Conservation (phyloP, 2,797 vertebrate species). For the Apodemus agrarius region DNA sequence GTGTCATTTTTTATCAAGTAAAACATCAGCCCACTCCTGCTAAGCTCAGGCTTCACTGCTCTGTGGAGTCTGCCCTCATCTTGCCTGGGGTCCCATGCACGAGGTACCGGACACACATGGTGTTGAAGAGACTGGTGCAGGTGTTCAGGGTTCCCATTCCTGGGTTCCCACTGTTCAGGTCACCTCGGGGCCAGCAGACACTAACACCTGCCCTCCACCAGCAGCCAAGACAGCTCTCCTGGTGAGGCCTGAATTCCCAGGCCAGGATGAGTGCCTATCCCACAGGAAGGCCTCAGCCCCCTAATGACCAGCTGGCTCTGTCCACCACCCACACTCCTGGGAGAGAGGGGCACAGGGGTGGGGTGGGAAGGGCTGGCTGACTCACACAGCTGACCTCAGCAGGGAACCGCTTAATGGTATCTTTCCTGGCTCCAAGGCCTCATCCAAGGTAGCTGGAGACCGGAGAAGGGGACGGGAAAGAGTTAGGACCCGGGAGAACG, state of each 20-base stretch:
- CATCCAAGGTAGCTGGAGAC: not conserved
- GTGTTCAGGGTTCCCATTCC: not conserved
- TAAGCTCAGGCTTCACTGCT: accelerated
- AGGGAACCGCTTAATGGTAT: not conserved
- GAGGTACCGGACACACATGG: no score
- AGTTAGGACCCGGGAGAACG: not conserved
- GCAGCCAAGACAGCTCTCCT: not conserved
- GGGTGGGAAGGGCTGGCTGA: constrained; percentile 10
- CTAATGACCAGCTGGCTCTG: constrained; percentile 64
- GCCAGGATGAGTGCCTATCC: not conserved
- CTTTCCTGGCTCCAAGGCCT: constrained; percentile 19
- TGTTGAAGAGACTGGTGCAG: not conserved
- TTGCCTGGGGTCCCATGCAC: not conserved
- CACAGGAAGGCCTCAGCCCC: constrained; percentile 63
- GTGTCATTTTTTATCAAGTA: not conserved
- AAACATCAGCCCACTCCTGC: not conserved
- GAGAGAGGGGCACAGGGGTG: constrained; percentile 11
- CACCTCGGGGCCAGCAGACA: constrained; percentile 61
- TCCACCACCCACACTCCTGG: constrained; percentile 21
- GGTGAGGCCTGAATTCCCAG: not conserved
- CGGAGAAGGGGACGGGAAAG: not conserved
- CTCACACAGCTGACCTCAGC: not conserved
- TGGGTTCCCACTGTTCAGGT: constrained; percentile 51
- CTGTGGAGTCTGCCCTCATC: not conserved
- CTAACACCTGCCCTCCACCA: not conserved